Base-by-base conservation (phyloP, 1,140 invertebrate species). In the Papilio helenus region DNA sequence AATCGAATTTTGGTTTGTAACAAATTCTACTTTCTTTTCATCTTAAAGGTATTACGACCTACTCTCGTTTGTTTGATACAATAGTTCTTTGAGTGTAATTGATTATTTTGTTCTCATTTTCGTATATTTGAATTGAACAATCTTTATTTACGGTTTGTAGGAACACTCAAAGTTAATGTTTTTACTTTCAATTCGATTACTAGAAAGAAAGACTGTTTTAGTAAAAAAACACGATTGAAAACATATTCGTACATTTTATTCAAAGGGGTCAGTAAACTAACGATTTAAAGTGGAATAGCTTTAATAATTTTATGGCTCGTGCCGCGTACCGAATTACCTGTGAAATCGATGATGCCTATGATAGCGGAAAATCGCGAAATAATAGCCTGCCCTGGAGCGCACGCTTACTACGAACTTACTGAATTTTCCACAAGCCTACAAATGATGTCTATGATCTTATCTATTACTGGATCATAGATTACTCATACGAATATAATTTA, bases 371-470 rank as follows among this genome's bases (percentile, higher is more conserved):
- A 74, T 74, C 44, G 72, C 23, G 72, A 74, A 74, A 74, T 74
- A 74, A 74, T 74, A 44, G 79, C 80, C 76, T 81, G 82, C 79
- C 83, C 85, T 29, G 39, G 71, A 85, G 85, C 85, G 83, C 81
- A 83, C 83, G 85, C 82, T 83, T 83, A 85, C 79, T 83, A 85
- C 79, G 58, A 49, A 80, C 74, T 72, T 81, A 86, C 84, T 85
- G 82, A 84, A 84, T 84, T 82, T 82, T 79, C 80, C 46, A 77
- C 34, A 77, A 81, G 79, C 85, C 78, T 76, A 82, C 73, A 79
- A 84, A 84, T 83, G 81, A 83, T 79, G 76, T 72, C 77, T 42
- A 72, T 76, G 74, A 81, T 58, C 49, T 34, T 72, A 74, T 58
- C 55, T 80, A 81, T 80, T 61, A 20, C 51, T 29, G 9, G 9